Conservation (phyloP, 2,888 invertebrate species). For the Petrolisthes cinctipes region DNA sequence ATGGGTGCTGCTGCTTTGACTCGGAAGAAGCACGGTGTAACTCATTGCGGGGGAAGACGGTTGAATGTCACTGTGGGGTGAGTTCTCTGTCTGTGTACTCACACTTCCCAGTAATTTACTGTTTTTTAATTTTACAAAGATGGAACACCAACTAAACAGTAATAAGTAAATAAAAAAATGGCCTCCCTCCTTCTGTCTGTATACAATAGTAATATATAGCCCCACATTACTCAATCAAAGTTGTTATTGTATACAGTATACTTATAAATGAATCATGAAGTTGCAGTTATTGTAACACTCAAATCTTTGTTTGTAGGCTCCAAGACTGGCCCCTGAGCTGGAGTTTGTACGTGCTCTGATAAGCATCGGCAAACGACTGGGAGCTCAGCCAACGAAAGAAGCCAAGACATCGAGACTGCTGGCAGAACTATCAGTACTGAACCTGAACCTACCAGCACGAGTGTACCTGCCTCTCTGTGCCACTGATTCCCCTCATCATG, state of each 20-base stretch:
- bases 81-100: conserved; percentile 67
- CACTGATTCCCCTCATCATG: conserved; percentile 83
- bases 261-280: background rate
- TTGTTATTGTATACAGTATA: background rate
- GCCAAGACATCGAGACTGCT: conserved; percentile 91
- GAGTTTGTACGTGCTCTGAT: conserved; percentile 85
- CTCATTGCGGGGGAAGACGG: conserved; percentile 81
- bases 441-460: conserved; percentile 95
- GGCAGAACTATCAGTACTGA: conserved; percentile 92
- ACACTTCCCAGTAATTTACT: too few relatives aligned
- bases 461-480: conserved; percentile 96
- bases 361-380: conserved; percentile 85
- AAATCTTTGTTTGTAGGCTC: conserved; percentile 72
- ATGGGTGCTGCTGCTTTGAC: conserved; percentile 92
- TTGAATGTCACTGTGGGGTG: conserved; percentile 83
- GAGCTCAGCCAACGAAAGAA: conserved; percentile 87
- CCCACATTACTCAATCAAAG: background rate
- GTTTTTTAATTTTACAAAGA: too few relatives aligned
- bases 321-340: conserved; percentile 84
- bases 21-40: conserved; percentile 85
- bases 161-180: too few relatives aligned
- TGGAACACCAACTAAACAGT: too few relatives aligned
- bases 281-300: background rate
- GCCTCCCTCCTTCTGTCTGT: too few relatives aligned
- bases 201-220: too few relatives aligned